Conservation (phyloP, 2,888 invertebrate species). For the Aleiodes alternator region DNA sequence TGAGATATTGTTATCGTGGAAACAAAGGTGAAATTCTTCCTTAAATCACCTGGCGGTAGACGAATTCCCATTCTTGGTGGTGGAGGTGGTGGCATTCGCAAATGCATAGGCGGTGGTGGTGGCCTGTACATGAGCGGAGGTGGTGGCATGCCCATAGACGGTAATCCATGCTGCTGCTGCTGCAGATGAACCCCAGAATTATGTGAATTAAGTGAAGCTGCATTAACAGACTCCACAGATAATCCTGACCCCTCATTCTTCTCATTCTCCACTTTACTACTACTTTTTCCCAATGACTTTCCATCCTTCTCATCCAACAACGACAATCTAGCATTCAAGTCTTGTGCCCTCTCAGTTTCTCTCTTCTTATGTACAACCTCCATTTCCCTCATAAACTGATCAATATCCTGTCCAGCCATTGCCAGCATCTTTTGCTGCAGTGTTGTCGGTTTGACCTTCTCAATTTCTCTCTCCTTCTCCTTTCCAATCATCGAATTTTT, state of each 20-base stretch:
- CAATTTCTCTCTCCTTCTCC: conserved; percentile 73
- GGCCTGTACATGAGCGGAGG: conserved; percentile 79
- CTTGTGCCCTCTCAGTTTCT: conserved; percentile 81
- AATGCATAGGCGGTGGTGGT: conserved; percentile 76
- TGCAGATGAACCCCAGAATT: conserved; percentile 59
- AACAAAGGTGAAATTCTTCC: too few species aligned
- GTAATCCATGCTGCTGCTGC: conserved; percentile 67
- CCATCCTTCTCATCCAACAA: conserved; percentile 66
- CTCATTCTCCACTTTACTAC: conserved; percentile 43
- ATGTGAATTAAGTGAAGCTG: conserved; percentile 46
- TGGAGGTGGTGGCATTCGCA: conserved; percentile 77
- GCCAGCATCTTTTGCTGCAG: conserved; percentile 91
- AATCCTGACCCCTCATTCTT: conserved; percentile 33
- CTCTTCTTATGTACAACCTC: conserved; percentile 89
- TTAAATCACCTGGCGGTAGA: conserved; percentile 75
- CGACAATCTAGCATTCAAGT: conserved; percentile 78
- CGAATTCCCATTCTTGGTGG: conserved; percentile 75
- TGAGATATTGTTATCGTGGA: too few species aligned
- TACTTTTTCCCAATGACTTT: conserved; percentile 54
- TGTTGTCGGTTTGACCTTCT: conserved; percentile 82
- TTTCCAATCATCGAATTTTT: conserved; percentile 70
- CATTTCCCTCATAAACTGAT: conserved; percentile 95
- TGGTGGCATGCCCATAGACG: conserved; percentile 77
- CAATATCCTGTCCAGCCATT: conserved; percentile 93
- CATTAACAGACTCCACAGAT: neutral